Conservation (phyloP, 64 coral and sea anemone genomes). For the Platygyra sinensis region DNA sequence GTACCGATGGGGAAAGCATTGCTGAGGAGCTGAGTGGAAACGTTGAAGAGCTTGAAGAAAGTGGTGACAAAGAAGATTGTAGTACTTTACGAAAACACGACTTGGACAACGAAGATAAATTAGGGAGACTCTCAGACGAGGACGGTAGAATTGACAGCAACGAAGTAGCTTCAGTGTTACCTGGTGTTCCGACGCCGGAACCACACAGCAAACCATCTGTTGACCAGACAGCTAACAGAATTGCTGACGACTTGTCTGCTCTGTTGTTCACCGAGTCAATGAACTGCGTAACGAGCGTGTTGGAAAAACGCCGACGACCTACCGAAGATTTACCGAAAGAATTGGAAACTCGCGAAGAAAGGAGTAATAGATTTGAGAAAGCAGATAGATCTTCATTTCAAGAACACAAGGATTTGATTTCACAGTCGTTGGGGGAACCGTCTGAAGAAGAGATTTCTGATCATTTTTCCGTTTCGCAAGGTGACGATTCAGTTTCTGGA, state of each 20-base stretch:
- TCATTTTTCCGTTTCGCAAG: constrained; percentile 50
- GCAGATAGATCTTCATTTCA: background rate
- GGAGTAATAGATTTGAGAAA: background rate
- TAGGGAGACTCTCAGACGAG: background rate
- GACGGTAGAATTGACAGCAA: background rate
- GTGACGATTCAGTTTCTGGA: constrained; percentile 48
- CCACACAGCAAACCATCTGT: background rate
- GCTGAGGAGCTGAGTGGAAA: constrained; percentile 50
- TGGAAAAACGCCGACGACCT: constrained; percentile 35
- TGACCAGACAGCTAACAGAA: constrained; percentile 47
- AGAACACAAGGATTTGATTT: constrained; percentile 20
- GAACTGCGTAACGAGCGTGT: constrained; percentile 39
- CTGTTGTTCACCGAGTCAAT: constrained; percentile 71
- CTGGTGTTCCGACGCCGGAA: constrained; percentile 6
- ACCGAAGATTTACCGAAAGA: constrained; percentile 16
- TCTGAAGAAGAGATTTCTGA: constrained; percentile 73
- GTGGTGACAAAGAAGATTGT: background rate
- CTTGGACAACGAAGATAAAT: background rate
- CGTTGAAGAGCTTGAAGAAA: background rate
- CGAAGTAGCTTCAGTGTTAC: background rate
- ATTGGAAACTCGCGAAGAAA: background rate
- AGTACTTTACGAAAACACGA: background rate
- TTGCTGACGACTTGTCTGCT: constrained; percentile 52
- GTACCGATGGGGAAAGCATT: constrained; percentile 65
- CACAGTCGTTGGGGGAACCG: constrained; percentile 38